Evolutionary conservation across 2,888 invertebrate genomes (phyloP).

Genomic region (Eristalis tenax): DNA sequence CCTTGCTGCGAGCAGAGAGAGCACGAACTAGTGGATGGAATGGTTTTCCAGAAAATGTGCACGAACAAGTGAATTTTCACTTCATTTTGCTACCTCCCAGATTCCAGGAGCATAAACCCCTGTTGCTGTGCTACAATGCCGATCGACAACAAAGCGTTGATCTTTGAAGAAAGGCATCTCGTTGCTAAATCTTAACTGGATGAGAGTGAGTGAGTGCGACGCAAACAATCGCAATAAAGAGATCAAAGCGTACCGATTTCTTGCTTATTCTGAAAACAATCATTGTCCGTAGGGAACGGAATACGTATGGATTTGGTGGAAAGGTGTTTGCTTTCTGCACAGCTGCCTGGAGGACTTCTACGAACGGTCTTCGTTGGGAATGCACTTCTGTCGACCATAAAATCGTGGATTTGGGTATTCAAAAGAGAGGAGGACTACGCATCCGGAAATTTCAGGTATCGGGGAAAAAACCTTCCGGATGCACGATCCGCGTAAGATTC

Average conservation of each 20-base stretch:
- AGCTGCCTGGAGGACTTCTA: not conserved
- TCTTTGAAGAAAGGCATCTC: not conserved
- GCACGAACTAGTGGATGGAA: not conserved
- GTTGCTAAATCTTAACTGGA: not conserved
- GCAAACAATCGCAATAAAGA: not conserved
- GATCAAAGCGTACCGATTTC: not conserved
- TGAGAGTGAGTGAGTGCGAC: not conserved
- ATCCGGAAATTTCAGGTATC: too few species aligned
- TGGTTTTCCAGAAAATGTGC: not conserved
- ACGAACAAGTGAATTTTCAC: not conserved
- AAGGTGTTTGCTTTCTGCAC: not conserved
- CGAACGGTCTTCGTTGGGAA: too few species aligned
- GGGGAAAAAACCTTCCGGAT: too few species aligned
- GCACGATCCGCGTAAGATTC: too few species aligned
- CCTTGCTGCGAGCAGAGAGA: not conserved
- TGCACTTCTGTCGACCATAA: too few species aligned
- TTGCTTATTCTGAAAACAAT: not conserved
- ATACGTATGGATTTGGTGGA: not conserved
- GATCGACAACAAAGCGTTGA: not conserved
- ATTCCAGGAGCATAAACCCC: not conserved
- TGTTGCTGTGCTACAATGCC: not conserved
- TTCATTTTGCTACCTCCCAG: not conserved
- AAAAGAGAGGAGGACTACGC: too few species aligned
- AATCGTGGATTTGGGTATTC: too few species aligned
- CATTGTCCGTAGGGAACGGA: not conserved